Percentiles rank a stretch among this genome's conserved stretches.
Evolutionary conservation across 2,888 invertebrate species (phyloP).

Genomic region (Phengaris arion): DNA sequence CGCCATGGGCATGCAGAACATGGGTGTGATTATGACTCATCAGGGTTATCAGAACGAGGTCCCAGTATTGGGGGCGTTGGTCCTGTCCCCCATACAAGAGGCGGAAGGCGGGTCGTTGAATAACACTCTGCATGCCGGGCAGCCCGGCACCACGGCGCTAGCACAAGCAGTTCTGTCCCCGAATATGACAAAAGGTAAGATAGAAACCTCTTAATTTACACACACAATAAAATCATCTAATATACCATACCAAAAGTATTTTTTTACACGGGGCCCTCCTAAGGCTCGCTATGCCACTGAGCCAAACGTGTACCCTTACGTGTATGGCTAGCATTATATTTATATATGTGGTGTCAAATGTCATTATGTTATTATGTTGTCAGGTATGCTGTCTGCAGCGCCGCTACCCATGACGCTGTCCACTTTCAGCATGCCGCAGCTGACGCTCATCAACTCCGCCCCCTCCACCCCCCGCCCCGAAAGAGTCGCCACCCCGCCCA

Average conservation of each 20-base stretch:
- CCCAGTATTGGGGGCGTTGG: slow-evolving; percentile 86
- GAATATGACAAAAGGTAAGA: slow-evolving; percentile 54
- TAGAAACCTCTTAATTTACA: too few relatives aligned
- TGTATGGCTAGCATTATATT: too few relatives aligned
- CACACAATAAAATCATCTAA: too few relatives aligned
- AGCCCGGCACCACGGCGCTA: slow-evolving; percentile 87
- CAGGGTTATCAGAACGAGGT: slow-evolving; percentile 82
- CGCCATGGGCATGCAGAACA: slow-evolving; percentile 73
- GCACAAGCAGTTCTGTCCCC: slow-evolving; percentile 89
- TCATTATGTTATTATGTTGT: not conserved
- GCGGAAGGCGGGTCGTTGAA: slow-evolving; percentile 87
- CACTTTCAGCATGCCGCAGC: slow-evolving; percentile 81
- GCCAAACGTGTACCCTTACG: too few relatives aligned
- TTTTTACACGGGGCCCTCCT: too few relatives aligned
- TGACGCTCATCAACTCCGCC: slow-evolving; percentile 73
- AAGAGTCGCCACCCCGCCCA: slow-evolving; percentile 46
- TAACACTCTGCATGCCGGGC: slow-evolving; percentile 85
- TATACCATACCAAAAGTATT: too few relatives aligned
- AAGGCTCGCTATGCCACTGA: too few relatives aligned
- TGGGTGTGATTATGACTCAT: slow-evolving; percentile 86
- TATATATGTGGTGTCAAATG: not conserved
- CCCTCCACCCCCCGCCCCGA: slow-evolving; percentile 68
- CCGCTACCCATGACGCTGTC: slow-evolving; percentile 74
- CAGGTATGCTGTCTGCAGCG: slow-evolving; percentile 68
- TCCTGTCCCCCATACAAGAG: slow-evolving; percentile 91